phyloP scores from a whole-genome alignment of 2,888 invertebrate genomes.

The Belgica antarctica region DNA sequence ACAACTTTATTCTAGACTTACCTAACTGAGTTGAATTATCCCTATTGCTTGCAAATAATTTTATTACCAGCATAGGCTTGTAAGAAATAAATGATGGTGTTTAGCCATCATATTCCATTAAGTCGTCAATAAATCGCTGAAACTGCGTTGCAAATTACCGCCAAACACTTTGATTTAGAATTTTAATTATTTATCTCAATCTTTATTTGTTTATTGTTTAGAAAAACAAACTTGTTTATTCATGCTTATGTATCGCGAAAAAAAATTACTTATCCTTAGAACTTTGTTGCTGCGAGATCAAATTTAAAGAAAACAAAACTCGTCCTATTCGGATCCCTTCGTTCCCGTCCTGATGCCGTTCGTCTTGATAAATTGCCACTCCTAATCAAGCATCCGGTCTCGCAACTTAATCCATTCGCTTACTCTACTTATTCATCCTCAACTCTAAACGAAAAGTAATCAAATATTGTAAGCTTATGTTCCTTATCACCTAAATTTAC shows the following conservation, averaged over 20 bases:
- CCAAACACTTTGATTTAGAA: too few relatives aligned
- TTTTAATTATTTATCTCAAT: too few relatives aligned
- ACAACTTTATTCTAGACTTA: too few relatives aligned
- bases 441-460: not conserved
- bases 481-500: not conserved
- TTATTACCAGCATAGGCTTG: too few relatives aligned
- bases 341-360: slow-evolving; percentile 15
- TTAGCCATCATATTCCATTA: too few relatives aligned
- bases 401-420: slow-evolving; percentile 14
- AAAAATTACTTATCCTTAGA: not conserved
- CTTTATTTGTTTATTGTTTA: slow-evolving; percentile 1
- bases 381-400: not conserved
- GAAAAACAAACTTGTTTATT: not conserved
- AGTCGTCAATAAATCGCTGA: too few relatives aligned
- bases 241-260: not conserved
- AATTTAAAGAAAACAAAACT: not conserved
- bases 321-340: slow-evolving; percentile 17
- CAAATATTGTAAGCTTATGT: not conserved
- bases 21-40: too few relatives aligned
- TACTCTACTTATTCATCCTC: not conserved
- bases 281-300: slow-evolving; percentile 22
- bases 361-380: not conserved
- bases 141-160: too few relatives aligned
- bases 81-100: too few relatives aligned
- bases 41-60: too few relatives aligned